Percentiles rank a stretch among this genome's conserved stretches.
Conservation (phyloP, 2,888 invertebrate species). For the Scelioninae gen. 1 region DNA sequence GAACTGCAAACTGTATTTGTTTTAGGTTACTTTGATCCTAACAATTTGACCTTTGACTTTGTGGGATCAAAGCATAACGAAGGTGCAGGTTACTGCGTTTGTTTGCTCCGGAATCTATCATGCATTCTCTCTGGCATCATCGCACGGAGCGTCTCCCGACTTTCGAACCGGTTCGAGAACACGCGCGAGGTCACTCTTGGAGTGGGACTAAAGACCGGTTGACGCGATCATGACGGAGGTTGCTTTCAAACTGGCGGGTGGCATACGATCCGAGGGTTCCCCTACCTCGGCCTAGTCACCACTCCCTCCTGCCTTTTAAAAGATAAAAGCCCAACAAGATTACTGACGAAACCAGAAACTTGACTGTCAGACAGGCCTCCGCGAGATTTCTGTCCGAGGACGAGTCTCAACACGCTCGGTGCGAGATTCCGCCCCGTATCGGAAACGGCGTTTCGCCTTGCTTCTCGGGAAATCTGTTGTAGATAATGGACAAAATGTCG, state of each 20-base stretch:
- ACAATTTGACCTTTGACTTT: slow-evolving; percentile 2
- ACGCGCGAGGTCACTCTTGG: slow-evolving; percentile 73
- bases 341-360: slow-evolving; percentile 64
- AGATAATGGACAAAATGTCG: slow-evolving; percentile 27
- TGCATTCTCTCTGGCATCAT: slow-evolving; percentile 38
- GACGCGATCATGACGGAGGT: slow-evolving; percentile 83
- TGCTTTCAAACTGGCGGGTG: slow-evolving; percentile 82
- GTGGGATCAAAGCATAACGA: no score
- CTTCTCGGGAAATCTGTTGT: slow-evolving; percentile 24
- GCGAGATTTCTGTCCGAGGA: slow-evolving; percentile 33
- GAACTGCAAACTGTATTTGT: no score
- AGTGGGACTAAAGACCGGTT: slow-evolving; percentile 77
- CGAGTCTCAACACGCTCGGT: neutral
- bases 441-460: slow-evolving; percentile 4
- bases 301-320: slow-evolving; percentile 74
- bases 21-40: no score
- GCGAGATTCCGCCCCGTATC: slow-evolving; percentile 12
- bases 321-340: slow-evolving; percentile 73
- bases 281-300: slow-evolving; percentile 74
- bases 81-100: slow-evolving; percentile 13
- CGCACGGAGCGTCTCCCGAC: slow-evolving; percentile 55
- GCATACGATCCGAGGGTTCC: slow-evolving; percentile 81
- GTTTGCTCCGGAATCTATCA: slow-evolving; percentile 33
- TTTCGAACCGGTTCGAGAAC: slow-evolving; percentile 74
- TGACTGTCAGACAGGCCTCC: slow-evolving; percentile 51